A percentile compares a stretch with the other conserved stretches of the same genome.
Conservation (phyloP, 2,113 vertebrate species). For the Eleginops maclovinus region DNA sequence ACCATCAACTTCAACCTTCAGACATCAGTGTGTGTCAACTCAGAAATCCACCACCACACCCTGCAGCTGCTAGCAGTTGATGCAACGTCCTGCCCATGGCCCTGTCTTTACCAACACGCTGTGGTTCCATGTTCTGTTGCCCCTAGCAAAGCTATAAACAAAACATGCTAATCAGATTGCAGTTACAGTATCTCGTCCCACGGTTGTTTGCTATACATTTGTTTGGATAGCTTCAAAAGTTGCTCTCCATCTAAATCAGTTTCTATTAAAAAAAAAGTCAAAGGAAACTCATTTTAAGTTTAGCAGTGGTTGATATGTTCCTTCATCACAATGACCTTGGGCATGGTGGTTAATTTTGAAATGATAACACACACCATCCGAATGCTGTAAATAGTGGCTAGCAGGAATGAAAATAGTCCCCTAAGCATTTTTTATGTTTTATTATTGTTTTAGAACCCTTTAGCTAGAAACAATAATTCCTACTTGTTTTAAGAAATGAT, state of each 20-base stretch:
- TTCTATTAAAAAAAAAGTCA: too few species aligned
- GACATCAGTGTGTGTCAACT: slow-evolving; percentile 22
- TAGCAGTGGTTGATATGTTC: neutral
- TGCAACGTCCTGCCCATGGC: slow-evolving; percentile 21
- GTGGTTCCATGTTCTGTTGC: slow-evolving; percentile 21
- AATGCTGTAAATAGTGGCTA: neutral
- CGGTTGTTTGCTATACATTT: neutral
- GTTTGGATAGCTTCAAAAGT: neutral
- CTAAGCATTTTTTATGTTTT: neutral
- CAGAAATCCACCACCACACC: slow-evolving; percentile 45
- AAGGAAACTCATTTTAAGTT: too few species aligned
- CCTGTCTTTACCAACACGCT: slow-evolving; percentile 24
- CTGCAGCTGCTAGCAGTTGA: slow-evolving; percentile 14
- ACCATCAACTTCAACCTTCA: slow-evolving; percentile 3
- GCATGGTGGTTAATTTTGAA: neutral
- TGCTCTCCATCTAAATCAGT: neutral
- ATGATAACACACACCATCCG: neutral
- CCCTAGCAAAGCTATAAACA: slow-evolving; percentile 30
- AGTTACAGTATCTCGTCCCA: neutral
- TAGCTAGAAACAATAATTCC: neutral
- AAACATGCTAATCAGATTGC: neutral
- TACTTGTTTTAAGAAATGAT: neutral
- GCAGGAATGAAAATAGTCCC: neutral
- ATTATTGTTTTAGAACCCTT: neutral
- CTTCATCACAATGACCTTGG: neutral